Percentiles rank a stretch among this genome's conserved stretches.
Evolutionary conservation across 2,113 vertebrate species (phyloP).

Genomic region (Nansenia antarctica): DNA sequence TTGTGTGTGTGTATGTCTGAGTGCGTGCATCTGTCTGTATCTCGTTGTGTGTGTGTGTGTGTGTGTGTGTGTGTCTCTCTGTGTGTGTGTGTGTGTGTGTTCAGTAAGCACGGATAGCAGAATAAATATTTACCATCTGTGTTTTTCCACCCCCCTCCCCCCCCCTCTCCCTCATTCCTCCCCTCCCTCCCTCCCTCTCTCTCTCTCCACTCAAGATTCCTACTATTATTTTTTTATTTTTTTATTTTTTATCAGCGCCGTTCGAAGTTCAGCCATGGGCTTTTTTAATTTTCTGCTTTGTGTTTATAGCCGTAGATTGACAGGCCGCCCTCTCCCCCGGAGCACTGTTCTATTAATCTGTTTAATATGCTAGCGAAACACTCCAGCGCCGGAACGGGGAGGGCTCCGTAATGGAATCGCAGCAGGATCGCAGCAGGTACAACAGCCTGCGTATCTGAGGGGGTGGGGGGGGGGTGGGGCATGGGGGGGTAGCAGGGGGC

Average conservation of each 20-base stretch:
- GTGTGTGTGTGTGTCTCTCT: conserved; percentile 23
- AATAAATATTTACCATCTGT: conserved; percentile 81
- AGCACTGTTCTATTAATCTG: conserved; percentile 85
- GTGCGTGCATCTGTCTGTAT: no score
- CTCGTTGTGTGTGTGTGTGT: conserved; percentile 15
- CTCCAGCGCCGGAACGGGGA: conserved; percentile 72
- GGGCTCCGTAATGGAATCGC: conserved; percentile 79
- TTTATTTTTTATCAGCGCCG: conserved; percentile 76
- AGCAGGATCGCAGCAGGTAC: conserved; percentile 74
- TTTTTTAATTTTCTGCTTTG: conserved; percentile 88
- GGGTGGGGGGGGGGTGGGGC: conserved; percentile 31
- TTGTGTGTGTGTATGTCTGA: conserved; percentile 20
- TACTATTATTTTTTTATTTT: conserved; percentile 64
- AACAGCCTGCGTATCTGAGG: conserved; percentile 70
- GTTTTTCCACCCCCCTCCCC: conserved; percentile 22
- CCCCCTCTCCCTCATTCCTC: background rate
- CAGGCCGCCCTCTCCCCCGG: conserved; percentile 76
- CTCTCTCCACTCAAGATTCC: conserved; percentile 60
- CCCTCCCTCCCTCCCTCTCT: conserved; percentile 17
- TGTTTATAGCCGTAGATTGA: conserved; percentile 80
- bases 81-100: conserved; percentile 46
- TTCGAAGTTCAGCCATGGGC: conserved; percentile 82
- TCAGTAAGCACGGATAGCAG: conserved; percentile 67
- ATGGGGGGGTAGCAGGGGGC: conserved; percentile 48
- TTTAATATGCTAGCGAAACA: conserved; percentile 86